These are phyloP conservation scores for Pelusios castaneus DNA, from an alignment of 2,113 vertebrate species.

Conservation along the genomic window DNA sequence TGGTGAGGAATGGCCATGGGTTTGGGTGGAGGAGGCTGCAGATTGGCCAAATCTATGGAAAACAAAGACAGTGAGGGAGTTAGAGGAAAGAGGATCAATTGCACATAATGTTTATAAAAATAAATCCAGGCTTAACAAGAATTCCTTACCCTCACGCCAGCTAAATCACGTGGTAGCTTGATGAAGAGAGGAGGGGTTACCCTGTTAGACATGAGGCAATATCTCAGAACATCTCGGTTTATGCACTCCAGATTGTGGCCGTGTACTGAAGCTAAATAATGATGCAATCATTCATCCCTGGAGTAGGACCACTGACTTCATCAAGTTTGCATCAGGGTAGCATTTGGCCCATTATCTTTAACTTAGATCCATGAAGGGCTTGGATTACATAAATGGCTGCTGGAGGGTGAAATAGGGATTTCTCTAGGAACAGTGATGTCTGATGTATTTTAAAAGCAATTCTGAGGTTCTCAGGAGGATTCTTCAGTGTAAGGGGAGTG, in stretches of 20 bases:
- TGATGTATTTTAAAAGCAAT: not conserved
- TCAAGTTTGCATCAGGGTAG: not conserved
- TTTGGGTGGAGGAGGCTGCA: not conserved
- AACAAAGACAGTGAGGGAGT: not conserved
- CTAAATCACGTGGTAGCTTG: not conserved
- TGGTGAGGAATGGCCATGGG: not conserved
- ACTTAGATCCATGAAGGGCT: not conserved
- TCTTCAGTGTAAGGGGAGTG: not conserved
- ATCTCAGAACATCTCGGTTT: not conserved
- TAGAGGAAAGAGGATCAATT: not conserved
- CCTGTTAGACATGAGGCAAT: fast-evolving
- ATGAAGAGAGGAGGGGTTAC: not conserved
- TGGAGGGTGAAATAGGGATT: not conserved
- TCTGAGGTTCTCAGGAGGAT: not conserved
- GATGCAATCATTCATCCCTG: not conserved
- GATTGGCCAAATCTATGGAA: not conserved
- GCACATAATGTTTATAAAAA: not conserved
- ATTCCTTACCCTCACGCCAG: not conserved
- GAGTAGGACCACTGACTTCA: not conserved
- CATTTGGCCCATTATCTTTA: not conserved
- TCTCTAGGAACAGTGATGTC: not conserved
- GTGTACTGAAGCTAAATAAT: not conserved
- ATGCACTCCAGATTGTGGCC: not conserved
- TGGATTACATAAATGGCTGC: fast-evolving
- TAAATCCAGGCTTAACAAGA: not conserved